Evolutionary conservation across 2,888 invertebrate species (phyloP), one percentile per base, ranked within the genome.

Genomic region (Crossocerus cetratus): DNA sequence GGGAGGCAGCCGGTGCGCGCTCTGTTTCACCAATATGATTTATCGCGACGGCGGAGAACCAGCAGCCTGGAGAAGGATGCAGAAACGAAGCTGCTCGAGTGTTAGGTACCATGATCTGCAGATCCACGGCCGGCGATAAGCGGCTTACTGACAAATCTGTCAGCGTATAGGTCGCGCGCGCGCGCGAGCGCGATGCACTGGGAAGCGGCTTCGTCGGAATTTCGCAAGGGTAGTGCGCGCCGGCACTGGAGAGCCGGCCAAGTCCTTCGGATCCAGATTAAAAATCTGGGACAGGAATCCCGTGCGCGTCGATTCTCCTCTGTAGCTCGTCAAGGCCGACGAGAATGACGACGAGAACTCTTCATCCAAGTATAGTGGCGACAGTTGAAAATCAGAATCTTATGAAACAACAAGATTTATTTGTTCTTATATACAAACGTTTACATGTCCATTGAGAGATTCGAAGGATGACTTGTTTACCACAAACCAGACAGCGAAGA

Each of bases 381-480:
- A n/a, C n/a, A n/a, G n/a, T n/a, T n/a, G n/a, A n/a, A n/a, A 49
- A 4, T 0, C 14, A 49, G 49, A 49, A 63, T 65, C 13, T 76
- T 81, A 81, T 80, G 80, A 81, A 81, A 81, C 81, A 81, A 81
- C 77, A 62, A 81, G 58, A 77, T 81, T 81, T 81, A 81, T 81
- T 49, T 81, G 71, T 76, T 63, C 71, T 53, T 81, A 81, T 81
- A 81, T 81, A 81, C 81, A 80, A 81, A 81, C 74, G 81, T 81
- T 81, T 81, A 81, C 71, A 79, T 76, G 67, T 56, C 62, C 73
- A 53, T 74, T 67, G 57, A 60, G 70, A 70, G 65, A 45, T 55
- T 67, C 64, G 57, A 78, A 56, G 69, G 64, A 62, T 69, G n/a
- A 72, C 59, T 69, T 44, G 63, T 32, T 32, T 32, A 72, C 49